A percentile compares a stretch with the other conserved stretches of the same genome.
Conservation (phyloP, 2,797 vertebrate species). For the Nasua narica region DNA sequence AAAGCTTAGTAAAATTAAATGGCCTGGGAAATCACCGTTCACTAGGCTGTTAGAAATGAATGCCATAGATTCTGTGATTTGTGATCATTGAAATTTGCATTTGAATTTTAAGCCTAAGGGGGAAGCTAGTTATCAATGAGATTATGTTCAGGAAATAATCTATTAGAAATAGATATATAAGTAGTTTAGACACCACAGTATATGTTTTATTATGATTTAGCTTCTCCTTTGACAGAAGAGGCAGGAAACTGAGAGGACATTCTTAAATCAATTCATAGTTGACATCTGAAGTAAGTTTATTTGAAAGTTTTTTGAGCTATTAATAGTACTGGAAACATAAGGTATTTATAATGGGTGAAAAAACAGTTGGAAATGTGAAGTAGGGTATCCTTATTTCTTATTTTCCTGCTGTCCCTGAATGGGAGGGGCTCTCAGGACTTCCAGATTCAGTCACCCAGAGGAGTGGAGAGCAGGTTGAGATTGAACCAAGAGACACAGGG, state of each 20-base stretch:
- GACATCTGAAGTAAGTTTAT: not conserved
- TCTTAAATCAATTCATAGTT: not conserved
- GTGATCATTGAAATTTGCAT: not conserved
- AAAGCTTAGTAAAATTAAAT: constrained; percentile 4
- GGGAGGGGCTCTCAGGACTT: not conserved
- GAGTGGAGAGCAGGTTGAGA: not conserved
- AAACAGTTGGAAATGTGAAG: not conserved
- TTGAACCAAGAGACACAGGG: not conserved
- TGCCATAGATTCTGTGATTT: not conserved
- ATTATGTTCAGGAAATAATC: not conserved
- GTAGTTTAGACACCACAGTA: not conserved
- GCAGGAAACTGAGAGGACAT: not conserved
- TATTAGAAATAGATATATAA: not conserved
- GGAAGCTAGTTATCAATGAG: not conserved
- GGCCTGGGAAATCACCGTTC: not conserved
- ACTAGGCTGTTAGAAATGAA: not conserved
- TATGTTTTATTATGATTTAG: not conserved
- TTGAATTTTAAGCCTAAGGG: constrained; percentile 12
- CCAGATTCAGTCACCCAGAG: not conserved
- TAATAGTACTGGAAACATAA: not conserved
- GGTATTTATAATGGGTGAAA: not conserved
- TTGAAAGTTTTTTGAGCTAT: not conserved
- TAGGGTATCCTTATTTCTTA: not conserved
- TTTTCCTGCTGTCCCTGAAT: not conserved
- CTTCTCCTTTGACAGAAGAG: not conserved